These are phyloP conservation scores for Entelurus aequoreus DNA, from an alignment of 2,113 vertebrate genomes.

Conservation along the genomic window DNA sequence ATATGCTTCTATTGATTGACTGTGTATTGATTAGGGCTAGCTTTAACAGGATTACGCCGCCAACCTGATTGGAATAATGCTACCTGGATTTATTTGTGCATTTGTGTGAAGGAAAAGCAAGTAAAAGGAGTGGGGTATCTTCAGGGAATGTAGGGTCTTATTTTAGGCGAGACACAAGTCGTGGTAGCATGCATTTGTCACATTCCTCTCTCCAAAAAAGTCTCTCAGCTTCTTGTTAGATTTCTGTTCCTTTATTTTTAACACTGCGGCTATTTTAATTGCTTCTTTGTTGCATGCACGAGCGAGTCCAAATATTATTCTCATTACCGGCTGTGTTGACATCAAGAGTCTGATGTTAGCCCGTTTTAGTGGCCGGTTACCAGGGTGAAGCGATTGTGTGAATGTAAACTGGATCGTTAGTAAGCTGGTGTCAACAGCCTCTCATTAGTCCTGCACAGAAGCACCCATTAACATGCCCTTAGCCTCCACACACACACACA, in stretches of 20 bases:
- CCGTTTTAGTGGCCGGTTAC: slow-evolving; percentile 34
- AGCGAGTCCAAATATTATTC: slow-evolving; percentile 15
- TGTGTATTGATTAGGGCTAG: slow-evolving; percentile 56
- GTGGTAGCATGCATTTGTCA: slow-evolving; percentile 38
- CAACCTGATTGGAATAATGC: slow-evolving; percentile 65
- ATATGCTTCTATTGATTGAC: slow-evolving; percentile 60
- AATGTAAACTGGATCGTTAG: slow-evolving; percentile 53
- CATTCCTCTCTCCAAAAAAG: slow-evolving; percentile 53
- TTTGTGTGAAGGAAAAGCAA: slow-evolving; percentile 5
- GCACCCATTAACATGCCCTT: slow-evolving; percentile 42
- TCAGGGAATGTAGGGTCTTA: slow-evolving; percentile 12
- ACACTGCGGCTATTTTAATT: not conserved
- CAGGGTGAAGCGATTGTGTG: slow-evolving; percentile 32
- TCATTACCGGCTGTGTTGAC: slow-evolving; percentile 24
- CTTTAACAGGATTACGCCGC: slow-evolving; percentile 68
- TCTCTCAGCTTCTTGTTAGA: slow-evolving; percentile 36
- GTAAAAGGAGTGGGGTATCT: not conserved
- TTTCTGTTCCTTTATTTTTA: slow-evolving; percentile 17
- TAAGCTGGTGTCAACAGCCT: slow-evolving; percentile 58
- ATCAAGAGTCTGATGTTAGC: slow-evolving; percentile 22
- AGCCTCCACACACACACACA: slow-evolving; percentile 21
- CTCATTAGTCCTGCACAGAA: slow-evolving; percentile 50
- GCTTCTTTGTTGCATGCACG: not conserved
- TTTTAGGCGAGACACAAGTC: slow-evolving; percentile 24
- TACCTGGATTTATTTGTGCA: slow-evolving; percentile 39